Base-by-base conservation (phyloP, 1,140 invertebrate species). In the Ceratosolen fusciceps region DNA sequence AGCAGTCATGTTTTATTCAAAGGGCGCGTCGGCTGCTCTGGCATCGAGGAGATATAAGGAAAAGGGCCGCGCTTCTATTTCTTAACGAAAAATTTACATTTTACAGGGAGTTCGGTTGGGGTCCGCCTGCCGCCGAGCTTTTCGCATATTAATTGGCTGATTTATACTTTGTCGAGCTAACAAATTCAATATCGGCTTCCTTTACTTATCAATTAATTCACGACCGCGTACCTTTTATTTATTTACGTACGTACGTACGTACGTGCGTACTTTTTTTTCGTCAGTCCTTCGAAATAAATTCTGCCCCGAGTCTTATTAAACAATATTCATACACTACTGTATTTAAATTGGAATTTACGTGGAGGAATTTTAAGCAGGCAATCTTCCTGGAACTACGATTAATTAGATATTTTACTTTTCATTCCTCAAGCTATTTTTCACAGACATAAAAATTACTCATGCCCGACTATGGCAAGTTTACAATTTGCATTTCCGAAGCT, bases 1-100 rank as follows among this genome's bases (percentile, higher is more conserved):
- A 12, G 31, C 39, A 19, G 4, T 29, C 9, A 68, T 68, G 37
- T 68, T 68, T 68, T 68, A 68, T 68, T 68, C 67, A 68, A 43
- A 47, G 16, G 37, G 26, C 1, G 67, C n/a, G 3, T 3, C 12
- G 16, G n/a, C n/a, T n/a, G n/a, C 39, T 43, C 0, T 21, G 7
- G 37, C 4, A 29, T 58, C 2, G 16, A 26, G 2, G 16, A 21
- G 31, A 65, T n/a, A n/a, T 65, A 65, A 37, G 19, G 24, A 24
- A 37, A 16, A 37, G 56, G 29, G 24, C 2, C 14, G 26, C 7
- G 24, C 26, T 31, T 60, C 29, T 60, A 60, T 29, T 31, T 60
- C 26, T 26, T 34, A 16, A 31, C 19, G 12, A 16, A 31, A 60
- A 60, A 31, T 60, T 60, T 60, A 60, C 26, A 24, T 60, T 60